These are phyloP conservation scores for Melanostoma mellinum DNA, from an alignment of 2,888 invertebrate genomes.

Conservation along the genomic window DNA sequence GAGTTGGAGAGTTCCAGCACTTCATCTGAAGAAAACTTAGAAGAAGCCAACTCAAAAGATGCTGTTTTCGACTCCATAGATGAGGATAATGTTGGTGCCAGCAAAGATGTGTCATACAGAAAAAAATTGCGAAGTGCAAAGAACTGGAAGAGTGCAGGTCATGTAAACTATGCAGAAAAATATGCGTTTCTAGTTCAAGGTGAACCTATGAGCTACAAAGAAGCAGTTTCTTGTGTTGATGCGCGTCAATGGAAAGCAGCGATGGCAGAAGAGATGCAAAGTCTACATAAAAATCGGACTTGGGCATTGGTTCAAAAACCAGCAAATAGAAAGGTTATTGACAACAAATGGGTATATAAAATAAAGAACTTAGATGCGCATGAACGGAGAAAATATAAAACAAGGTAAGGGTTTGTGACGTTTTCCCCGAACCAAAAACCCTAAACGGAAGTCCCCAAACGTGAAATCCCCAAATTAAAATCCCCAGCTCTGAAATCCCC, in stretches of 20 bases:
- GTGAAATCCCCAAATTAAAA: too few species aligned
- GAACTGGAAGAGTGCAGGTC: neutral
- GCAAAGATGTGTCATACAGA: neutral
- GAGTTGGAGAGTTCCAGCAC: neutral
- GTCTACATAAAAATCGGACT: constrained; percentile 60
- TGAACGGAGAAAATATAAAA: constrained; percentile 74
- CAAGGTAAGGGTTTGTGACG: too few species aligned
- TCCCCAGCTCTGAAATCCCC: too few species aligned
- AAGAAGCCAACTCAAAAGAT: neutral
- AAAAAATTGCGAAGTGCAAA: neutral
- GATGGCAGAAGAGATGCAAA: constrained; percentile 68
- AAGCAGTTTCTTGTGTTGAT: constrained; percentile 58
- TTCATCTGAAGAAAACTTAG: neutral
- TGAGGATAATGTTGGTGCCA: neutral
- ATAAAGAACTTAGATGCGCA: constrained; percentile 62
- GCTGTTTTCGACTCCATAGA: too few species aligned
- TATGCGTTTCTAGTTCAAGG: constrained; percentile 12
- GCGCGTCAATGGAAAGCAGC: constrained; percentile 65
- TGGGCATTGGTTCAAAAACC: constrained; percentile 62
- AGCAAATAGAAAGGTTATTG: constrained; percentile 62
- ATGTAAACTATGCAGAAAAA: constrained; percentile 3
- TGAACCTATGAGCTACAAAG: constrained; percentile 36
- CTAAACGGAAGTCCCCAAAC: too few species aligned
- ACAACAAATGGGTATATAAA: constrained; percentile 75
- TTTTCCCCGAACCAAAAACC: too few species aligned